Evolutionary conservation across 2,797 vertebrate species (phyloP), one percentile per base, ranked within the genome.

Genomic region (Silurus lanzhouensis): DNA sequence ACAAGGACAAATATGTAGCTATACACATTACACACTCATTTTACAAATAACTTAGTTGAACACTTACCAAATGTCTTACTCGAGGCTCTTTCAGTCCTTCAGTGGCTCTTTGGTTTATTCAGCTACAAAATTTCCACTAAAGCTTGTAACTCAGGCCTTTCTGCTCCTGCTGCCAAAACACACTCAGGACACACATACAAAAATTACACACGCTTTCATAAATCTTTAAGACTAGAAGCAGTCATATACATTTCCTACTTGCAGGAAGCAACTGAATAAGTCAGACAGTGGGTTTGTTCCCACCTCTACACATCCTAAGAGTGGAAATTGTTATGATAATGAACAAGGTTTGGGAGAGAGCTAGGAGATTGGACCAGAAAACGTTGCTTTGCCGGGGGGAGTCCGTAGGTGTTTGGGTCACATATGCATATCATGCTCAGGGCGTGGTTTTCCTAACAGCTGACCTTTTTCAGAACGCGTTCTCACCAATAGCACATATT

Each of bases 301-400:
- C 89, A 90, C 89, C 90, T 92, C 91, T 90, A 91, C 91, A 91
- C 89, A 90, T 90, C 91, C 91, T 92, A 86, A 20, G 91, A 87
- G 85, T 90, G 92, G 90, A 92, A 91, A 92, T 92, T 91, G 92
- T 92, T 90, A 94, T 94, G 94, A 74, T 92, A 94, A 94, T 94
- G 93, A 93, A 88, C 91, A 64, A 85, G 87, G 87, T 87, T 90
- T 90, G 76, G 70, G 86, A 89, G 87, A 90, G 27, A 88, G 88
- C 89, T 87, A 19, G 88, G 89, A 88, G 91, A 91, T 91, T 91
- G 89, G 67, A 84, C 84, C 87, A 87, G 81, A 89, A 81, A 87
- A 87, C 8, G 7, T 74, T 64, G 77, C 81, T 77, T 87, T 66
- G 64, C 72, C 61, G 13, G 79, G 76, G 87, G 67, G 72, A 77